Percentiles rank a stretch among this genome's conserved stretches.
phyloP scores from a whole-genome alignment of 2,797 vertebrate genomes.

The Crotalus adamanteus region DNA sequence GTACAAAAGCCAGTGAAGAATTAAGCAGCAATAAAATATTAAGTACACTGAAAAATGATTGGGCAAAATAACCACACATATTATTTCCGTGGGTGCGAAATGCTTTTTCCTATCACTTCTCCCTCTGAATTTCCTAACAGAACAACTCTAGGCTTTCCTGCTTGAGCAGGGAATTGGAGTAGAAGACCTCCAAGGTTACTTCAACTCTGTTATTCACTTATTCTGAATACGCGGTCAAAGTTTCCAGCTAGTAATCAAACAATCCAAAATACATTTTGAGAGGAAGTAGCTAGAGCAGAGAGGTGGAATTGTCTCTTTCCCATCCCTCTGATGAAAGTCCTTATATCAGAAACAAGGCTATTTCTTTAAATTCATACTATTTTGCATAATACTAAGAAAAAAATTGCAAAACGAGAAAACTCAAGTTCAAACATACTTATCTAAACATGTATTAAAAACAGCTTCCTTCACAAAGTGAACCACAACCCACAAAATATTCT shows the following conservation, averaged over 20 bases:
- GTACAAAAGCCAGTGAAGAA: background rate
- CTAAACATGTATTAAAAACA: constrained; percentile 15
- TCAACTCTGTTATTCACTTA: background rate
- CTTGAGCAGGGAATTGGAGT: background rate
- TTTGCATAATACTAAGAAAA: background rate
- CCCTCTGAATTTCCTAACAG: background rate
- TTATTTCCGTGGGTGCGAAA: background rate
- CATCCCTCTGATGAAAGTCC: background rate
- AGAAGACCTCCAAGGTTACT: background rate
- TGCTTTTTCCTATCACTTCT: background rate
- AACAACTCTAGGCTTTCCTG: background rate
- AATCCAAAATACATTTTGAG: background rate
- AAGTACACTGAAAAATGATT: background rate
- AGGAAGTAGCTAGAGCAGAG: background rate
- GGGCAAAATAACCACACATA: background rate
- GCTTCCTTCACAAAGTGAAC: background rate
- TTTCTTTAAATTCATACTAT: background rate
- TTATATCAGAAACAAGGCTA: no score
- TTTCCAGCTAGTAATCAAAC: background rate
- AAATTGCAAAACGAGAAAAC: background rate
- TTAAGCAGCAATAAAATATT: background rate
- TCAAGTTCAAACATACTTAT: constrained; percentile 9
- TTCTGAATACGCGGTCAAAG: background rate
- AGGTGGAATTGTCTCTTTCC: background rate
- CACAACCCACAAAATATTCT: background rate